Evolutionary conservation across 2,888 invertebrate genomes (phyloP), one percentile per base, ranked within the genome.

Genomic region (Smittia aterrima): DNA sequence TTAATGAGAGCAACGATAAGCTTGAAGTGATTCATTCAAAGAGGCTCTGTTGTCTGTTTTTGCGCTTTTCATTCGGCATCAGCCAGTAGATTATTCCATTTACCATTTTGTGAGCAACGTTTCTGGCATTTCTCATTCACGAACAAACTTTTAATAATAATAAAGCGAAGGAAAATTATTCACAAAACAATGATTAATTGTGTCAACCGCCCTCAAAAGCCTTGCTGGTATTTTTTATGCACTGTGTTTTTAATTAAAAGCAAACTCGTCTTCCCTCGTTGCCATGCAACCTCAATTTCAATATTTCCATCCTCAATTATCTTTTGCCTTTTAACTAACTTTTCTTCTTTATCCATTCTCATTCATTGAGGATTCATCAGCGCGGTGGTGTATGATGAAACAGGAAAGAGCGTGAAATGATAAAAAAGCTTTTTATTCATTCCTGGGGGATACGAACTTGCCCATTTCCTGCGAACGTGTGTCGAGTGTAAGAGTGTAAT

Each of bases 401-500:
- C 47, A 47, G 47, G 47, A 47, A 47, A 47, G 47, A 47, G 47
- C 47, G 47, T 47, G 16, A 47, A 47, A 47, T 47, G 47, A 47
- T 47, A 47, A 47, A 47, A 47, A 47, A 32, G 9, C 47, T 11
- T 47, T 47, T 47, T 47, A n/a, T 16, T 16, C 47, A n/a, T 47
- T 47, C 47, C 47, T 32, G 47, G 47, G 16, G 47, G 47, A 47
- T 47, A 11, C 16, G 47, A 47, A 11, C 11, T 47, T 16, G 47
- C 47, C 47, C 47, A 47, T 47, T n/a, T 47, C 11, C 16, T 47
- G 16, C 11, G 47, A 47, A 47, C 47, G 47, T 47, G 47, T 47
- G 47, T 47, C 32, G 32, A 32, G 32, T 32, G 13, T 47, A 47
- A 47, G 32, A 32, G 32, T 32, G 13, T 47, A 47, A 47, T 47